Base-by-base conservation (phyloP, 2,113 vertebrate species). In the Alosa alosa region DNA sequence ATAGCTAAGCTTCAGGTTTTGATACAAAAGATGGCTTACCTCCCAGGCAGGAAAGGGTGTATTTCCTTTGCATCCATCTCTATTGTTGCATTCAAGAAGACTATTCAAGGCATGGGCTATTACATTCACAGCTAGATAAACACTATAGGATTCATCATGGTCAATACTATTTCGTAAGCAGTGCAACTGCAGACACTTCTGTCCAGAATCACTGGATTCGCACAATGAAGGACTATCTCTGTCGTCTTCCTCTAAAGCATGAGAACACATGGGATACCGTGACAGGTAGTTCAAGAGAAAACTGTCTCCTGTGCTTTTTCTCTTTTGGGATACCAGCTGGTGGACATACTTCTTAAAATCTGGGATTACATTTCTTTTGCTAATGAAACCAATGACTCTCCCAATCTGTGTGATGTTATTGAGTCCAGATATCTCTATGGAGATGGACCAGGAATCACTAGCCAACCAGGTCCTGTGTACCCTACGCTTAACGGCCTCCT, bases 401-500 rank as follows among this genome's bases (percentile, higher is more conserved):
- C 92, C 93, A 0, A 85, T 84, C 41, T 1, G 44, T 36, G 88
- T 0, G 22, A 92, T 92, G 13, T 7, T 86, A 1, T 17, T 13
- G 18, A 89, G 3, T 4, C 6, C 0, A 8, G 20, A 68, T 8
- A 93, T 36, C 0, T 0, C 25, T 36, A 3, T 0, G 0, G 89
- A 89, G 18, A 83, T 91, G 81, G 92, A 93, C 92, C 92, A 94
- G 0, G 90, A 0, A 57, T 94, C 91, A 50, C 90, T 90, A 41
- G 94, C 94, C 60, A 94, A 90, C 94, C 92, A 94, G 6, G 90
- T 93, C 88, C 88, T 91, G 82, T 86, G 91, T 20, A 94, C 31
- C 0, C 50, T 81, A 1, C 4, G 0, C 31, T 72, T 25, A 20
- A 91, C 52, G 0, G 86, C 92, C 50, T 6, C 87, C 25, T 86